Percentiles rank a stretch among this genome's conserved stretches.
These are phyloP conservation scores for Zosterops japonicus DNA, from an alignment of 2,113 vertebrate species.

Conservation along the genomic window DNA sequence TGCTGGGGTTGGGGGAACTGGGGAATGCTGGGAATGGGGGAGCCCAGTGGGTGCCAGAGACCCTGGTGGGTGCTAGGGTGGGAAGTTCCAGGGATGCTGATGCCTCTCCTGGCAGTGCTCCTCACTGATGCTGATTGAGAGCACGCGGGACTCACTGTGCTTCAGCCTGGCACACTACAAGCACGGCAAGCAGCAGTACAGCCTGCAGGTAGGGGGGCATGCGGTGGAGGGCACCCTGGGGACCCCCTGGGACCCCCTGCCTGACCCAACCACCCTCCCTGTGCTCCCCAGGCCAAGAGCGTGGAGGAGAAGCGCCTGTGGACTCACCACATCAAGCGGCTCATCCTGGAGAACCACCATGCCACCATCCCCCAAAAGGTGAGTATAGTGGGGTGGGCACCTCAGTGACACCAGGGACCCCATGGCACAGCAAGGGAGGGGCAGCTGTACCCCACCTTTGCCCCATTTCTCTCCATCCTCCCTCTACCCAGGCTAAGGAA, in stretches of 20 bases:
- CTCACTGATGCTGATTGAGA: slow-evolving; percentile 93
- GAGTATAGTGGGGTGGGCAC: background rate
- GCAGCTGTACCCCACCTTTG: background rate
- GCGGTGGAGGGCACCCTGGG: rapidly evolving
- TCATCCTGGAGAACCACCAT: slow-evolving; percentile 96
- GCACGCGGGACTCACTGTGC: slow-evolving; percentile 89
- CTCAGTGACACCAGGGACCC: background rate
- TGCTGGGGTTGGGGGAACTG: background rate
- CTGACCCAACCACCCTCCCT: rapidly evolving
- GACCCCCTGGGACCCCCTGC: rapidly evolving
- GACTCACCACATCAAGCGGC: slow-evolving; percentile 94
- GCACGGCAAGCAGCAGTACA: slow-evolving; percentile 91
- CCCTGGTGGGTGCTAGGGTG: background rate
- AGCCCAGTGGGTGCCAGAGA: slow-evolving; percentile 34
- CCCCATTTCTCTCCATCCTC: background rate
- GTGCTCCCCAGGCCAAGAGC: slow-evolving; percentile 79
- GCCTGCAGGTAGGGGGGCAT: slow-evolving; percentile 81
- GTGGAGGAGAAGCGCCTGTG: slow-evolving; percentile 91
- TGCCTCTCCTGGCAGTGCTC: slow-evolving; percentile 79
- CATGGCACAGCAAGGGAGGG: rapidly evolving
- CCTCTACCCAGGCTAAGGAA: slow-evolving; percentile 84
- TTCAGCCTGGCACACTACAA: slow-evolving; percentile 96
- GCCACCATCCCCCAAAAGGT: slow-evolving; percentile 91
- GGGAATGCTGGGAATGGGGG: background rate
- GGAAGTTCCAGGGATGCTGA: background rate